These are phyloP conservation scores for Diplosoma virens DNA, from an alignment of 23 tunicate genomes.

Conservation along the genomic window DNA sequence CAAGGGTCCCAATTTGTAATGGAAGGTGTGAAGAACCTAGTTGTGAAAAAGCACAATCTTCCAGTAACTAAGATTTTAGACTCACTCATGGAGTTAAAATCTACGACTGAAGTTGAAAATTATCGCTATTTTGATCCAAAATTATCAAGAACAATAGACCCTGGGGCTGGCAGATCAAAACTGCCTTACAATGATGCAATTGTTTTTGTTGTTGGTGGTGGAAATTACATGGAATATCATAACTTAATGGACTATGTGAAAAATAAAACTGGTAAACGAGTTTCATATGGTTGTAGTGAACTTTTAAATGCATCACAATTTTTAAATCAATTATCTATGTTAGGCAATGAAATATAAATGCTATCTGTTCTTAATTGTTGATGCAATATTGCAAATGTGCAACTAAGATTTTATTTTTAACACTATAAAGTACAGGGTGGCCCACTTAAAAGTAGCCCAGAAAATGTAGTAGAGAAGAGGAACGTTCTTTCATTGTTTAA, in stretches of 20 bases:
- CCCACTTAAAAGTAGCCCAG: too few relatives aligned
- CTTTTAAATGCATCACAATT: conserved; percentile 78
- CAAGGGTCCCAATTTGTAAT: conserved; percentile 95
- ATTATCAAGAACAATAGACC: conserved; percentile 53
- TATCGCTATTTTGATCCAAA: conserved; percentile 96
- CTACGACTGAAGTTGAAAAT: conserved; percentile 62
- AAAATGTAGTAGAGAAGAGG: too few relatives aligned
- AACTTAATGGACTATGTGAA: conserved; percentile 89
- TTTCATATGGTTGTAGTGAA: conserved; percentile 90
- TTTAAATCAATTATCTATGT: conserved; percentile 48
- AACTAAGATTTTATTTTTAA: too few relatives aligned
- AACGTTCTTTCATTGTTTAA: too few relatives aligned
- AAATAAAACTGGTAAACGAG: conserved; percentile 61
- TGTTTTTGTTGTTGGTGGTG: conserved; percentile 97
- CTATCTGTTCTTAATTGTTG: too few relatives aligned
- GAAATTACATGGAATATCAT: conserved; percentile 97
- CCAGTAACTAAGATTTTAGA: conserved; percentile 86
- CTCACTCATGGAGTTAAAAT: conserved; percentile 79
- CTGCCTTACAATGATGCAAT: conserved; percentile 88
- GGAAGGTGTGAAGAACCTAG: conserved; percentile 96
- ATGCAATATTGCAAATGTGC: too few relatives aligned
- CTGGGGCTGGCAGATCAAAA: conserved; percentile 58
- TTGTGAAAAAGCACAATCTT: conserved; percentile 86
- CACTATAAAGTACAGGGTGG: too few relatives aligned
- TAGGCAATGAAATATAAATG: conserved; percentile 48